Base-by-base conservation (phyloP, 2,113 vertebrate genomes). In the Deroptyus accipitrinus region DNA sequence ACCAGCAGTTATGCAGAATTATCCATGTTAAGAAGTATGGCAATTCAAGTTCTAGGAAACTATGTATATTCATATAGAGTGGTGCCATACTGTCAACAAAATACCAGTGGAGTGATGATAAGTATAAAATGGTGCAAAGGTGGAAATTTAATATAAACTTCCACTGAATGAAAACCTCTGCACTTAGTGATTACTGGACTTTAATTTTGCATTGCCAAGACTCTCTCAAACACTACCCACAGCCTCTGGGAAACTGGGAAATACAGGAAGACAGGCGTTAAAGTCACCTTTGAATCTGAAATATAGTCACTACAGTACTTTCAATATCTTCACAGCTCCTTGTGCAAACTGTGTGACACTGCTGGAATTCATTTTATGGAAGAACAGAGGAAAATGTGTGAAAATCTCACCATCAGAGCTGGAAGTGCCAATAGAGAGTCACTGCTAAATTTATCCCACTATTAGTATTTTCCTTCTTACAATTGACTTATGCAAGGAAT, bases 11-110 rank as follows among this genome's bases (percentile, higher is more conserved):
- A 63, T 4, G 4, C 25, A 80, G 44, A 86, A 28, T 7, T 59
- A 31, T 25, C 33, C 0, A 0, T 14, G 10, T 22, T 68, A 59
- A 54, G 31, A 75, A 75, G 2, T n/a, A 37, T 15, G 31, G 54
- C 5, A 79, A 35, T 70, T 61, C 10, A 54, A 67, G 25, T 78
- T 72, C 30, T 52, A 80, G 59, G 78, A 93, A 88, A 69, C 5
- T 4, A 11, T 3, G 3, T 49, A 6, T n/a, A 48, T 57, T 69
- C 24, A 17, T 67, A 33, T 68, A 31, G 10, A 46, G 27, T 22
- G 8, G 8, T 82, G 17, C 19, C 8, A 35, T 46, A 54, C n/a
- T 59, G 28, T 57, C 77, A 87, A 37, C 17, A 89, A 84, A 70
- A 78, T 54, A 15, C 14, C 22, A 63, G 27, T 67, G 27, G 31